Conservation (phyloP, 1,140 invertebrate species). For the Lepidostoma basale region DNA sequence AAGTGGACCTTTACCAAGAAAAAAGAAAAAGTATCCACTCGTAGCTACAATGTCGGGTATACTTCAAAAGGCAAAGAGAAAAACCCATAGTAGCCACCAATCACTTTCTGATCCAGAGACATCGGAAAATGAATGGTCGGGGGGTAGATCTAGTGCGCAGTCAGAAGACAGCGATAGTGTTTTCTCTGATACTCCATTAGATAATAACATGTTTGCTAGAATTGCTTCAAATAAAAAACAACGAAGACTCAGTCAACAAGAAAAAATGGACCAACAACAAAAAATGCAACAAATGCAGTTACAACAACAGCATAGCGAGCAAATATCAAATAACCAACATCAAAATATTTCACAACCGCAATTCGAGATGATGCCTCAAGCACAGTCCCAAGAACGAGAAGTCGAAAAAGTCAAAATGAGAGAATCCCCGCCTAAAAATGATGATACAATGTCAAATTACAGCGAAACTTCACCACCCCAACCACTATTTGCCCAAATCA, state of each 20-base stretch:
- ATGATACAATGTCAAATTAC: constrained; percentile 17
- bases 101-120: constrained; percentile 79
- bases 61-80: constrained; percentile 77
- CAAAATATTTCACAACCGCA: constrained; percentile 35
- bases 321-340: constrained; percentile 35
- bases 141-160: constrained; percentile 67
- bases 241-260: constrained; percentile 59
- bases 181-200: constrained; percentile 69
- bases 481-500: constrained; percentile 55
- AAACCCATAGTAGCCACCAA: constrained; percentile 63
- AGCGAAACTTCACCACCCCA: constrained; percentile 31
- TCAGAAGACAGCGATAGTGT: constrained; percentile 76
- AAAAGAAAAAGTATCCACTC: constrained; percentile 78
- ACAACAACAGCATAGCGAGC: constrained; percentile 50
- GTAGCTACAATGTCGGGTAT: constrained; percentile 81
- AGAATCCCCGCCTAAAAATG: constrained; percentile 30
- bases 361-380: constrained; percentile 44
- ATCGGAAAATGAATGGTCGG: constrained; percentile 77
- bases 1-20: constrained; percentile 58
- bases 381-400: constrained; percentile 32
- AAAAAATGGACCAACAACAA: constrained; percentile 59
- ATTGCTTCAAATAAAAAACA: constrained; percentile 62
- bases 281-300: constrained; percentile 58
- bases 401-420: constrained; percentile 45
- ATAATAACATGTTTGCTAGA: constrained; percentile 68